phyloP scores from a whole-genome alignment of 2,888 invertebrate genomes.

The Drosophila mimetica region DNA sequence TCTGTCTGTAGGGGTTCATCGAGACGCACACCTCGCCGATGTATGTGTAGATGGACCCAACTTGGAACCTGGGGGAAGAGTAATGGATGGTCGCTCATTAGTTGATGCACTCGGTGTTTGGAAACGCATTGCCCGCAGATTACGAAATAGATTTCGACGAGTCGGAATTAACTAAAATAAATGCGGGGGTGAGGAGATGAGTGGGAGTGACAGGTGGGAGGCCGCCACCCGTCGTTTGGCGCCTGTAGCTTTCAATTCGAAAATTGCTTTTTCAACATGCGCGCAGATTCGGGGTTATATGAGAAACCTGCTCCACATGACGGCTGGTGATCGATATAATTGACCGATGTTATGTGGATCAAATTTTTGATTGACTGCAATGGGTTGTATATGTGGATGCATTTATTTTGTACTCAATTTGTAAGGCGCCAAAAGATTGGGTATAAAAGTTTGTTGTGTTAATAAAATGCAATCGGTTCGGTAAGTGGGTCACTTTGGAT shows the following conservation, averaged over 20 bases:
- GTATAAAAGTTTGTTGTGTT: slow-evolving; percentile 20
- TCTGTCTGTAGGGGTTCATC: slow-evolving; percentile 96
- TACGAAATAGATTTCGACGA: slow-evolving; percentile 20
- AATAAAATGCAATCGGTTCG: slow-evolving; percentile 34
- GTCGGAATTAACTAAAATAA: slow-evolving; percentile 29
- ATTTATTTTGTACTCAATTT: slow-evolving; percentile 60
- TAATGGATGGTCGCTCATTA: slow-evolving; percentile 18
- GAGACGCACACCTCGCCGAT: slow-evolving; percentile 99
- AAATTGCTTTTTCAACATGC: slow-evolving; percentile 49
- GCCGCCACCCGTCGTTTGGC: slow-evolving; percentile 42
- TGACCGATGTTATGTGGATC: slow-evolving; percentile 50
- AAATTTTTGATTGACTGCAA: slow-evolving; percentile 62
- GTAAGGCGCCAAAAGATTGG: slow-evolving; percentile 70
- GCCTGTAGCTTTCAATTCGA: slow-evolving; percentile 54
- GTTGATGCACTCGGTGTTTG: slow-evolving; percentile 43
- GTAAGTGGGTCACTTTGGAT: slow-evolving; percentile 54
- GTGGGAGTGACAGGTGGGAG: slow-evolving; percentile 4
- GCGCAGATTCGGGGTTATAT: slow-evolving; percentile 20
- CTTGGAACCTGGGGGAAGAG: slow-evolving; percentile 89
- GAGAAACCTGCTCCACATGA: slow-evolving; percentile 43
- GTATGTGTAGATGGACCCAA: slow-evolving; percentile 97
- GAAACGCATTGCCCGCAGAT: slow-evolving; percentile 39
- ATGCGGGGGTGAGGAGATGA: slow-evolving; percentile 12
- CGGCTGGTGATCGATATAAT: slow-evolving; percentile 36
- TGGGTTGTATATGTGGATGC: slow-evolving; percentile 26